phyloP scores from a whole-genome alignment of 2,113 vertebrate genomes.

The Taurulus bubalis region DNA sequence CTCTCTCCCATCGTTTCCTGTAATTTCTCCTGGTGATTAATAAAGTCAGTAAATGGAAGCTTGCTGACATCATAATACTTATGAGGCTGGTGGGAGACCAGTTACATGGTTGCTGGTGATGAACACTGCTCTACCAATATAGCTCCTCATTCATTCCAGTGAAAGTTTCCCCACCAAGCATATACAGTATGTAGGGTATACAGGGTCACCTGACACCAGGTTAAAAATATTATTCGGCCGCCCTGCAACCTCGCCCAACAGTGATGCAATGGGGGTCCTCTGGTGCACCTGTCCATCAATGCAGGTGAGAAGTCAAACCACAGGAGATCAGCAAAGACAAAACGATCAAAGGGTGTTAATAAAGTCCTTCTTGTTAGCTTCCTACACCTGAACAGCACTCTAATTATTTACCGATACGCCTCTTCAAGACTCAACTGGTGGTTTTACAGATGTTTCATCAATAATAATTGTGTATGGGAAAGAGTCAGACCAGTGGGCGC shows the following conservation, averaged over 20 bases:
- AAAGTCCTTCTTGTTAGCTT: neutral
- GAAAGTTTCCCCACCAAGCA: neutral
- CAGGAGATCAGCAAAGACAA: neutral
- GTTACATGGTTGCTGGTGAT: too few species aligned
- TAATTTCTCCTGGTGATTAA: neutral
- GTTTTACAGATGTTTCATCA: neutral
- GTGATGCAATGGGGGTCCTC: neutral
- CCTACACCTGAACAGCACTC: neutral
- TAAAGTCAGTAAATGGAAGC: neutral
- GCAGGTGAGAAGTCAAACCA: neutral
- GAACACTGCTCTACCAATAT: neutral
- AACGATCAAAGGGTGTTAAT: neutral
- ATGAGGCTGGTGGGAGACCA: neutral
- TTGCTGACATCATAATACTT: neutral
- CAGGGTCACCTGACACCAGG: neutral
- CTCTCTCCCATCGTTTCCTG: neutral
- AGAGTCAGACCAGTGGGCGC: neutral
- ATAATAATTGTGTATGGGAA: neutral
- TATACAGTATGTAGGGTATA: neutral
- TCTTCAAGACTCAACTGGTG: neutral
- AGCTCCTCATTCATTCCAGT: neutral
- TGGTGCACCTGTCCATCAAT: neutral
- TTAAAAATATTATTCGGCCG: neutral
- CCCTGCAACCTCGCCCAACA: neutral
- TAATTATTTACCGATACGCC: neutral